Conservation (phyloP, 2,113 vertebrate genomes). For the Accipiter virgatus region DNA sequence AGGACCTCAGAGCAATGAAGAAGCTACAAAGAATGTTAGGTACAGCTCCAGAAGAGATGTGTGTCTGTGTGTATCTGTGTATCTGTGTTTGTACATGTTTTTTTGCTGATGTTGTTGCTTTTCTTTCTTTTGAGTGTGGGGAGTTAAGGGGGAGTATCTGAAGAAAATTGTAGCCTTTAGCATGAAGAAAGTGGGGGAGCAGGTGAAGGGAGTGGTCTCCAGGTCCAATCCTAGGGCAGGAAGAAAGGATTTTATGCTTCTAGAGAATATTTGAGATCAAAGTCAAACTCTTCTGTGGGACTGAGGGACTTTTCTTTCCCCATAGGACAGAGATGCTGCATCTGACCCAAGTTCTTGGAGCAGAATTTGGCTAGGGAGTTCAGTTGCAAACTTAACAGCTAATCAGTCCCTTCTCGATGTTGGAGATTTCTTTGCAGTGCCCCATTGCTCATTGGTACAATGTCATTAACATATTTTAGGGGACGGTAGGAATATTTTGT, state of each 20-base stretch:
- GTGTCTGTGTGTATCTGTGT: too few relatives aligned
- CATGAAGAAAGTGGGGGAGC: accelerated
- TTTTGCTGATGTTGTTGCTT: neutral
- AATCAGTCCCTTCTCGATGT: neutral
- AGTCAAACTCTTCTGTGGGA: neutral
- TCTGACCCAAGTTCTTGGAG: neutral
- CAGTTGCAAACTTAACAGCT: neutral
- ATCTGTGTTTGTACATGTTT: too few relatives aligned
- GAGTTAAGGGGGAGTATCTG: too few relatives aligned
- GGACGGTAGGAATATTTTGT: neutral
- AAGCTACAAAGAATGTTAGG: too few relatives aligned
- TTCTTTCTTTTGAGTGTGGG: accelerated
- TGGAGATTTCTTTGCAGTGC: neutral
- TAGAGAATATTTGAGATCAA: neutral
- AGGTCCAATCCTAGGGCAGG: neutral
- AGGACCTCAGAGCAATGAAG: too few relatives aligned
- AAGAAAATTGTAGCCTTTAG: neutral
- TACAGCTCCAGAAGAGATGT: too few relatives aligned
- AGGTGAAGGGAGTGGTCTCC: neutral
- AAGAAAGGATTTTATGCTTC: neutral
- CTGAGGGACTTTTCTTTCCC: neutral
- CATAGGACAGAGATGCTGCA: accelerated
- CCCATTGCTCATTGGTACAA: neutral
- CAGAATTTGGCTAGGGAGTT: accelerated
- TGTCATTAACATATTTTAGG: neutral